phyloP scores from a whole-genome alignment of 1,140 invertebrate species.

The Drosophila funebris region DNA sequence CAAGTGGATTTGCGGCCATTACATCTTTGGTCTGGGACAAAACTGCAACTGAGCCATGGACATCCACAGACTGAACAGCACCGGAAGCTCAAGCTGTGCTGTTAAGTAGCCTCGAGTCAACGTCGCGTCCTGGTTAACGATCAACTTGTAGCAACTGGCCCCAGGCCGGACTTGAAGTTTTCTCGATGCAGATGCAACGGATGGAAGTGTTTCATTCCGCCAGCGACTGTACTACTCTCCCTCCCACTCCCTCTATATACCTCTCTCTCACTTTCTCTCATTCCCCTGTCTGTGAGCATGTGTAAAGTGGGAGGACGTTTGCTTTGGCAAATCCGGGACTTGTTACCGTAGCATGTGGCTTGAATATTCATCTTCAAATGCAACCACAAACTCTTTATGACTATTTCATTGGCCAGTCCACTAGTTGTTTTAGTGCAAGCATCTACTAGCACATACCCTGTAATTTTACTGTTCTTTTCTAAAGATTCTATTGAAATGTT shows the following conservation, averaged over 20 bases:
- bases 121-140: constrained; percentile 54
- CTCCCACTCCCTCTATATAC: neutral
- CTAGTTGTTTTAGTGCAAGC: neutral
- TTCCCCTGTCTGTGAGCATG: neutral
- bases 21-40: constrained; percentile 53
- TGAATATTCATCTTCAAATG: constrained; percentile 26
- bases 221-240: neutral
- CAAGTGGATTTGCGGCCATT: constrained; percentile 76
- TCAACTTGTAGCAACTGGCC: constrained; percentile 40
- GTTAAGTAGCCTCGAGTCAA: constrained; percentile 69
- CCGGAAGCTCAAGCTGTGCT: constrained; percentile 68
- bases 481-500: too few species aligned
- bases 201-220: constrained; percentile 41
- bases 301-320: neutral
- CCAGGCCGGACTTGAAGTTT: constrained; percentile 46
- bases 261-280: too few species aligned
- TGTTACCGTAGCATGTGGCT: constrained; percentile 24
- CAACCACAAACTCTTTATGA: constrained; percentile 1
- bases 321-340: constrained; percentile 7
- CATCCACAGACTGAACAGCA: constrained; percentile 24
- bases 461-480: too few species aligned
- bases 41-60: constrained; percentile 4
- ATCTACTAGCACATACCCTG: too few species aligned
- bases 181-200: constrained; percentile 29
- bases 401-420: neutral